These are phyloP conservation scores for Probosciger aterrimus DNA, from an alignment of 2,113 vertebrate genomes.

Conservation along the genomic window DNA sequence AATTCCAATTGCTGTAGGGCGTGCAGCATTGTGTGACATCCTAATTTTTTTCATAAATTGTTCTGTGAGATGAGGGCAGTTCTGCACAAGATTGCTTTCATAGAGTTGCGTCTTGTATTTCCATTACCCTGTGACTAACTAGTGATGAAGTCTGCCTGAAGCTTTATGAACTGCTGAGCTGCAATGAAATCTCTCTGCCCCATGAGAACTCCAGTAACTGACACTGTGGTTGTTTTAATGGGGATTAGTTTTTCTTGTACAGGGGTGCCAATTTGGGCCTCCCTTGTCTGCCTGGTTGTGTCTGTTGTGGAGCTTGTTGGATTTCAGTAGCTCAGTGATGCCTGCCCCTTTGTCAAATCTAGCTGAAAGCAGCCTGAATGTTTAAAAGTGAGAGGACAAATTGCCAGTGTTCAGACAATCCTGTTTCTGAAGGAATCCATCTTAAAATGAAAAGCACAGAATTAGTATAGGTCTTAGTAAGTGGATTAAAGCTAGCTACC, in stretches of 20 bases:
- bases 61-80: not conserved
- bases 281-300: accelerated
- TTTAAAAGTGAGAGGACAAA: not conserved
- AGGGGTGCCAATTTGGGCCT: not conserved
- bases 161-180: not conserved
- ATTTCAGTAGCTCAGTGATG: not conserved
- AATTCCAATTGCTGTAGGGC: not conserved
- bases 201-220: not conserved
- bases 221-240: not conserved
- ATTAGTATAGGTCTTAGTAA: not conserved
- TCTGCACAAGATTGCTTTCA: not conserved
- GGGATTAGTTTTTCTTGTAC: not conserved
- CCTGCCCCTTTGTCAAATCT: not conserved
- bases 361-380: not conserved
- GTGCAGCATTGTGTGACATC: not conserved
- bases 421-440: not conserved
- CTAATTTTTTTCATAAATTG: not conserved
- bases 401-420: not conserved
- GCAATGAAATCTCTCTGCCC: not conserved
- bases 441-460: not conserved
- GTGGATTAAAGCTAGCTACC: not conserved
- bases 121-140: conserved; percentile 8
- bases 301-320: not conserved
- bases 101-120: conserved; percentile 1
- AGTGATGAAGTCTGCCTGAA: not conserved